Percentiles rank a stretch among this genome's conserved stretches.
Evolutionary conservation across 2,113 vertebrate species (phyloP).

Genomic region (Alectura lathami): DNA sequence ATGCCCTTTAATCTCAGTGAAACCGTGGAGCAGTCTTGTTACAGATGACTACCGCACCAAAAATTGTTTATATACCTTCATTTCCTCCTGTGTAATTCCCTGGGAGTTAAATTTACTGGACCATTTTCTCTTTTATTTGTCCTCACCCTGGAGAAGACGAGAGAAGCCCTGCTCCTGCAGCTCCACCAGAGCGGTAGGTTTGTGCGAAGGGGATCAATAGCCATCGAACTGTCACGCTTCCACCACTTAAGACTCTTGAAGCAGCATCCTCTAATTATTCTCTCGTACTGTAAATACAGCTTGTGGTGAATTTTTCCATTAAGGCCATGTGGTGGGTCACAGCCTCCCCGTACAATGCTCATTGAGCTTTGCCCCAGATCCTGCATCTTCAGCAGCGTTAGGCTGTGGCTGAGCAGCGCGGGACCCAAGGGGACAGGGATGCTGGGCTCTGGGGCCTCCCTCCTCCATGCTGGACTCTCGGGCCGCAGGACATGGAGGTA

Average conservation of each 20-base stretch:
- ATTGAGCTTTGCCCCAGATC: too few relatives aligned
- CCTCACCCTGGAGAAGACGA: not conserved
- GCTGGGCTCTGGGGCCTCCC: too few relatives aligned
- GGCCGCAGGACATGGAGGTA: too few relatives aligned
- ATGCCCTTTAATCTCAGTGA: not conserved
- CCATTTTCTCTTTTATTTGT: not conserved
- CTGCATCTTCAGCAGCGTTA: too few relatives aligned
- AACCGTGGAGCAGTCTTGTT: not conserved
- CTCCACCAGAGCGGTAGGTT: not conserved
- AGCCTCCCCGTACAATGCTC: too few relatives aligned
- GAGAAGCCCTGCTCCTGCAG: not conserved
- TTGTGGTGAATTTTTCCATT: not conserved
- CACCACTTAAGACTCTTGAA: not conserved
- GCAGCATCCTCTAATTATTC: slow-evolving; percentile 15
- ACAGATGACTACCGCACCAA: not conserved
- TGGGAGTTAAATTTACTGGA: not conserved
- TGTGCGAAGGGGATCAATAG: not conserved
- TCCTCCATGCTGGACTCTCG: too few relatives aligned
- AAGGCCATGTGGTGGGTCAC: not conserved
- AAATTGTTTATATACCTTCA: not conserved
- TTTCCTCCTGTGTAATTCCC: not conserved
- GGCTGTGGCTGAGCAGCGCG: too few relatives aligned
- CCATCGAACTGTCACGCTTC: not conserved
- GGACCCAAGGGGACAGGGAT: too few relatives aligned
- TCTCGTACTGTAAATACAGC: slow-evolving; percentile 2